Conservation (phyloP, 2,888 invertebrate species). For the Maniola hyperantus region DNA sequence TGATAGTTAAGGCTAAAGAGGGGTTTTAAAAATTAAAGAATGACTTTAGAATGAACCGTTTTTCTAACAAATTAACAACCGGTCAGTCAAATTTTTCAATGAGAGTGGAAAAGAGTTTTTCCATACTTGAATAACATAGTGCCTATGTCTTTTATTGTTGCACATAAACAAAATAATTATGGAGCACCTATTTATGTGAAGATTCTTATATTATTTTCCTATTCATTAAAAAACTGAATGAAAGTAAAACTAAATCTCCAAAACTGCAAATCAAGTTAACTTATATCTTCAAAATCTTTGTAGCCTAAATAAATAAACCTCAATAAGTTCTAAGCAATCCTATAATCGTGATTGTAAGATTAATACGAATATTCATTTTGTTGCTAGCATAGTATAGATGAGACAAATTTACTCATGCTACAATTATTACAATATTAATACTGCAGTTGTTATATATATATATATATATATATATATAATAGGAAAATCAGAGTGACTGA, state of each 20-base stretch:
- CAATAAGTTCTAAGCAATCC: constrained; percentile 21
- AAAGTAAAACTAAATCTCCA: constrained; percentile 8
- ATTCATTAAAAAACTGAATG: neutral
- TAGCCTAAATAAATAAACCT: constrained; percentile 30
- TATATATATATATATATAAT: too few relatives aligned
- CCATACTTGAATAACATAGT: too few relatives aligned
- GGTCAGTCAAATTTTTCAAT: too few relatives aligned
- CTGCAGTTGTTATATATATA: too few relatives aligned
- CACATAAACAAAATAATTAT: too few relatives aligned
- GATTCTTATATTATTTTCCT: neutral
- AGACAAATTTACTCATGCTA: neutral
- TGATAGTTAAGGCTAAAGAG: neutral
- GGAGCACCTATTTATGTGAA: too few relatives aligned
- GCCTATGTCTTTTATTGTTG: too few relatives aligned
- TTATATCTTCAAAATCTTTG: constrained; percentile 26
- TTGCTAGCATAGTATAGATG: constrained; percentile 33
- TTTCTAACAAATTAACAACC: too few relatives aligned
- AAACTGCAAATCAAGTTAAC: constrained; percentile 17
- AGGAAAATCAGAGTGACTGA: too few relatives aligned
- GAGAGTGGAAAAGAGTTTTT: too few relatives aligned
- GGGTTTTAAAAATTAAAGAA: neutral
- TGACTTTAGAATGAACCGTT: too few relatives aligned
- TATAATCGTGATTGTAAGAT: constrained; percentile 22
- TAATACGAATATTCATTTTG: constrained; percentile 17
- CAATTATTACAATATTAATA: neutral